Conservation (phyloP, 2,113 vertebrate genomes). For the Grallaria varia region DNA sequence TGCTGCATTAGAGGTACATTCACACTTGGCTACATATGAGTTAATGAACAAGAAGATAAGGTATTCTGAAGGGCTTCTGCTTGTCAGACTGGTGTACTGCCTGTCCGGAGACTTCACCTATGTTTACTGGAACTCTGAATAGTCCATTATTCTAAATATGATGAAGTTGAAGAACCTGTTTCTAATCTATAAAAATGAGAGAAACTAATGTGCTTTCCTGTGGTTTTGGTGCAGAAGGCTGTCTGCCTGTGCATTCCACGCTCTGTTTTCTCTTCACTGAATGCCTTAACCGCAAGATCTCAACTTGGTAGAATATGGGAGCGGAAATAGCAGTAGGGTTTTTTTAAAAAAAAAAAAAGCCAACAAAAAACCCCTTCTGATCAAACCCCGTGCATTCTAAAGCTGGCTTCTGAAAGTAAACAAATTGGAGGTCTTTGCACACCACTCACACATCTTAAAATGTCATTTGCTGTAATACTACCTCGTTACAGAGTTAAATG, state of each 20-base stretch:
- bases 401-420: conserved; percentile 53
- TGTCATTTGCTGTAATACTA: background rate
- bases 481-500: background rate
- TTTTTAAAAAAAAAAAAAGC: background rate
- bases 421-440: conserved; percentile 26
- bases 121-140: background rate
- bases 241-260: conserved; percentile 57
- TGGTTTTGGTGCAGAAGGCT: conserved; percentile 58
- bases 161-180: conserved; percentile 46
- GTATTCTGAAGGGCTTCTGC: background rate
- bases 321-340: conserved; percentile 64
- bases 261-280: conserved; percentile 72
- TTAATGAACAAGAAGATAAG: background rate
- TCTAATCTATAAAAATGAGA: conserved; percentile 48
- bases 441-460: background rate
- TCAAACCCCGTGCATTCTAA: conserved; percentile 18
- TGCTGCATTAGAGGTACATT: rapidly evolving
- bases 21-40: background rate
- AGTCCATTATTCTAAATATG: background rate
- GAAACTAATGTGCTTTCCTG: conserved; percentile 53
- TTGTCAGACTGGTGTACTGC: background rate
- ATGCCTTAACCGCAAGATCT: conserved; percentile 49
- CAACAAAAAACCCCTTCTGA: background rate
- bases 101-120: background rate
- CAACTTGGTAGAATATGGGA: conserved; percentile 53